Percentiles rank a stretch among this genome's conserved stretches.
Conservation (phyloP, 2,888 invertebrate genomes). For the Perdita meconis region DNA sequence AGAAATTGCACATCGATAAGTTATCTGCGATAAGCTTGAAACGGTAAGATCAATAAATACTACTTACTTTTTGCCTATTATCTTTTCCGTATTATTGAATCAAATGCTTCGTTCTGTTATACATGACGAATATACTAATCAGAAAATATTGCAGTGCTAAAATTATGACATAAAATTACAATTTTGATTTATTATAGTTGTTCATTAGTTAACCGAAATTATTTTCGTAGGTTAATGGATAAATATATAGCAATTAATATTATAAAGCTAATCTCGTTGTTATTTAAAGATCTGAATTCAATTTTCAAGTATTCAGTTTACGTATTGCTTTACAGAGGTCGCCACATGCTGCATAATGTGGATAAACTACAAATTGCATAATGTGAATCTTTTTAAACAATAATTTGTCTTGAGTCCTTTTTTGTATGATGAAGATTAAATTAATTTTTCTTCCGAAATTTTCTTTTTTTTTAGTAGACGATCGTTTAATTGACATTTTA, state of each 20-base stretch:
- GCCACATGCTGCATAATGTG: conserved; percentile 17
- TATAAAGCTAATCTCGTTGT: background rate
- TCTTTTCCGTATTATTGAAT: conserved; percentile 5
- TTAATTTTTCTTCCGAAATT: too few relatives aligned
- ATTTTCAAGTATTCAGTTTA: background rate
- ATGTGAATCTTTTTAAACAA: too few relatives aligned
- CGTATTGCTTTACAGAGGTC: conserved; percentile 13
- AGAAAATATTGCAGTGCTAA: background rate
- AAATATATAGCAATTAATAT: too few relatives aligned
- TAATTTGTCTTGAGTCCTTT: too few relatives aligned
- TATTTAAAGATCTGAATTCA: background rate
- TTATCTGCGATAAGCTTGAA: conserved; percentile 46
- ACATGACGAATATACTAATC: background rate
- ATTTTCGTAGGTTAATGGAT: too few relatives aligned
- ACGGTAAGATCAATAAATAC: background rate
- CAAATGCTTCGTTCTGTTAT: background rate
- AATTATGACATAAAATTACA: background rate
- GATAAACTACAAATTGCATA: too few relatives aligned
- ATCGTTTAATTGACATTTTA: too few relatives aligned
- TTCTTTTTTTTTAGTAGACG: too few relatives aligned
- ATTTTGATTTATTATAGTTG: background rate
- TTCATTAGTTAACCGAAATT: too few relatives aligned
- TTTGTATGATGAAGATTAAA: too few relatives aligned
- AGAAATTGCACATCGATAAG: conserved; percentile 42
- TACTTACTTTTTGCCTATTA: conserved; percentile 10